Evolutionary conservation across 2,888 invertebrate genomes (phyloP).

Genomic region (Heteropelma amictum): DNA sequence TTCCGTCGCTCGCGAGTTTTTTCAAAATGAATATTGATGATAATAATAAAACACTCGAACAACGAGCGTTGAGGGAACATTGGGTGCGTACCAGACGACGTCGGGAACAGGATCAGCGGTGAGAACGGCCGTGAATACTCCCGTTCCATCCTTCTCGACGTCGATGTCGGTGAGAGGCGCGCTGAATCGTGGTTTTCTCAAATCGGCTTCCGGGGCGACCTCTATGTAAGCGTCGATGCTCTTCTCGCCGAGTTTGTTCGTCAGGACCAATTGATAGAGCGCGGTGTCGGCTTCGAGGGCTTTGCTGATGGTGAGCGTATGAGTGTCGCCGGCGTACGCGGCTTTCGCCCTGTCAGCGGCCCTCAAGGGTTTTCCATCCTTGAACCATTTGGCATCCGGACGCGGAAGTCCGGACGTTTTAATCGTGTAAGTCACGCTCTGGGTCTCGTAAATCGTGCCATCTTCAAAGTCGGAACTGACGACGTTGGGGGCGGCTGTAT

Average conservation of each 20-base stretch:
- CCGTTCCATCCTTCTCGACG: slow-evolving; percentile 85
- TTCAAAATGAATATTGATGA: no score
- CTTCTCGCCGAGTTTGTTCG: slow-evolving; percentile 90
- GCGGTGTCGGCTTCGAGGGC: slow-evolving; percentile 87
- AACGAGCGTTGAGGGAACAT: no score
- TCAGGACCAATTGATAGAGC: slow-evolving; percentile 88
- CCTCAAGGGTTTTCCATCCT: slow-evolving; percentile 86
- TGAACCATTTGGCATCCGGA: slow-evolving; percentile 88
- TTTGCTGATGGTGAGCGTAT: slow-evolving; percentile 86
- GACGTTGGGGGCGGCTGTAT: slow-evolving; percentile 85
- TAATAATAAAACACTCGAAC: neutral
- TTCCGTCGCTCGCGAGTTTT: no score
- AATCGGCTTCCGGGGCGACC: slow-evolving; percentile 87
- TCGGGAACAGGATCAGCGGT: slow-evolving; percentile 95
- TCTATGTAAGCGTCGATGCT: slow-evolving; percentile 85
- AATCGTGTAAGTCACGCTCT: slow-evolving; percentile 89
- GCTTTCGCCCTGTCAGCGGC: slow-evolving; percentile 78
- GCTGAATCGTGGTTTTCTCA: slow-evolving; percentile 87
- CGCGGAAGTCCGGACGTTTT: slow-evolving; percentile 88
- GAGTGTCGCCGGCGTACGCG: slow-evolving; percentile 79
- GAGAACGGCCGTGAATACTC: slow-evolving; percentile 85
- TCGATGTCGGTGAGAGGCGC: slow-evolving; percentile 84
- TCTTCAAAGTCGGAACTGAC: slow-evolving; percentile 87
- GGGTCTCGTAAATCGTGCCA: slow-evolving; percentile 87
- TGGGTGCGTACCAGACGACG: slow-evolving; percentile 88